Percentiles rank a stretch among this genome's conserved stretches.
These are phyloP conservation scores for Parapsyche elsis DNA, from an alignment of 1,140 invertebrate species.

Conservation along the genomic window DNA sequence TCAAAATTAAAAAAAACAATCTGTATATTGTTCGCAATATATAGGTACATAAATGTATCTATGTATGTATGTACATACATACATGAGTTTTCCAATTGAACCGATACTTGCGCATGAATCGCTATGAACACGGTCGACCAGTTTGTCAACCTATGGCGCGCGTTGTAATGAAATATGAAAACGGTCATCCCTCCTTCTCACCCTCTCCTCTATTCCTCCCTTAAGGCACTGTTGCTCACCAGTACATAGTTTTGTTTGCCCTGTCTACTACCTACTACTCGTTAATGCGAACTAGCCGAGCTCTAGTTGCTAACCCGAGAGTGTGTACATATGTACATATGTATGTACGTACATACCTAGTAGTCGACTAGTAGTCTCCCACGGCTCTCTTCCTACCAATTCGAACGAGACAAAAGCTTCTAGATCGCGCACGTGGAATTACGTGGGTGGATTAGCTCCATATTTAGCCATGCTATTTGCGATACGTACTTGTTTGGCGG, in stretches of 20 bases:
- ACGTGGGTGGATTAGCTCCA: too few relatives aligned
- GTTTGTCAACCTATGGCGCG: constrained; percentile 6
- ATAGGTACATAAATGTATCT: too few relatives aligned
- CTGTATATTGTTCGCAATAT: too few relatives aligned
- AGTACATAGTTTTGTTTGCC: not conserved
- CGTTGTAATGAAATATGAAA: constrained; percentile 10
- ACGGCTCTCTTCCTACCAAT: too few relatives aligned
- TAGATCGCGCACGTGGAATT: too few relatives aligned
- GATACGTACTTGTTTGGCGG: not conserved
- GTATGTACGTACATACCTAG: not conserved
- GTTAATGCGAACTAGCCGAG: not conserved
- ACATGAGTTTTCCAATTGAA: not conserved
- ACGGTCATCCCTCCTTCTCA: not conserved
- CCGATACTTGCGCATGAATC: too few relatives aligned
- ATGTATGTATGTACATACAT: not conserved
- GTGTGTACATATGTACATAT: not conserved
- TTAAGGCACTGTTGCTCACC: not conserved
- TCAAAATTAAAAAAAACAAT: too few relatives aligned
- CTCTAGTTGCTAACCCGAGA: not conserved
- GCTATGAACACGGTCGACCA: not conserved
- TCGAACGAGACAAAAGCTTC: too few relatives aligned
- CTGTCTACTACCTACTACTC: not conserved
- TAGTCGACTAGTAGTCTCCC: too few relatives aligned
- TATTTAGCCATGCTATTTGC: not conserved
- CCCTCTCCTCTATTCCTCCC: not conserved